Conservation (phyloP, 2,797 vertebrate species). For the Chelmon rostratus region DNA sequence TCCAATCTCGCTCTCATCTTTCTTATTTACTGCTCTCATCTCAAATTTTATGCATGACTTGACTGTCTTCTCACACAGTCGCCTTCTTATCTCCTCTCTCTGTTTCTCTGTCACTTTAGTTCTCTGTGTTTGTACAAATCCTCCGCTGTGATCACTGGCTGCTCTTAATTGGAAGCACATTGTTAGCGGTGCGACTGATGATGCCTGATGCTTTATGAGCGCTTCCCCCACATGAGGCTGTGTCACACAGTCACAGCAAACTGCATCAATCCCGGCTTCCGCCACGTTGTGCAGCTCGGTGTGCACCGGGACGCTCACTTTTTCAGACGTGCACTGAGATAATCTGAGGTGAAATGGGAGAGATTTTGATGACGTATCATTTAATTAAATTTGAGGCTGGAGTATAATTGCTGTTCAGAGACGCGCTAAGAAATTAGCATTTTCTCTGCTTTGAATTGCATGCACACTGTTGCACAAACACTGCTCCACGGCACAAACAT, state of each 20-base stretch:
- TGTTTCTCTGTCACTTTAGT: constrained; percentile 60
- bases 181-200: constrained; percentile 79
- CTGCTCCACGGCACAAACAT: not conserved
- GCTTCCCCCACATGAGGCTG: constrained; percentile 62
- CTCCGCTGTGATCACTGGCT: constrained; percentile 81
- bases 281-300: constrained; percentile 37
- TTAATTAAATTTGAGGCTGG: constrained; percentile 20
- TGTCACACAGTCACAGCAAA: constrained; percentile 71
- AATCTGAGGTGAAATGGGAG: constrained; percentile 33
- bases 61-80: constrained; percentile 57
- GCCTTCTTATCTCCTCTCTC: constrained; percentile 58
- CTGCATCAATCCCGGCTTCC: constrained; percentile 57
- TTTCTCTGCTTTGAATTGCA: not conserved
- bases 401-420: constrained; percentile 1
- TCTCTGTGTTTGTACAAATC: constrained; percentile 76
- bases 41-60: constrained; percentile 74
- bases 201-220: constrained; percentile 79
- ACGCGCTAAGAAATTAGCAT: constrained; percentile 10
- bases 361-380: constrained; percentile 12
- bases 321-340: constrained; percentile 8
- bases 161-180: constrained; percentile 86
- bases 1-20: constrained; percentile 74
- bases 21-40: constrained; percentile 79
- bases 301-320: not conserved
- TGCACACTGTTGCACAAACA: not conserved